These are phyloP conservation scores for Notospermus geniculatus DNA, from an alignment of 1,140 invertebrate genomes.

Conservation along the genomic window DNA sequence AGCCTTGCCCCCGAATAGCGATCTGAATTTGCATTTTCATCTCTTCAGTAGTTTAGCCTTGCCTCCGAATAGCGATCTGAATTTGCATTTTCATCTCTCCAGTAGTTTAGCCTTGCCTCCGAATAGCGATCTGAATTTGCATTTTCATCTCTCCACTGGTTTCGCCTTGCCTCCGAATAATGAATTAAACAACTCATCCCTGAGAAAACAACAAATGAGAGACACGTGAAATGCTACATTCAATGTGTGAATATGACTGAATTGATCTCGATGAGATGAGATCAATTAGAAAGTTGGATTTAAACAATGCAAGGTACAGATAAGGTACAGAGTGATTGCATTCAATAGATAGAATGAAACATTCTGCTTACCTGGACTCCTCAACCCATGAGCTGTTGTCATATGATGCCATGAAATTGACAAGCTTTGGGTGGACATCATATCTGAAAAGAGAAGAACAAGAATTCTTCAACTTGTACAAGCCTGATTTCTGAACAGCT, in stretches of 20 bases:
- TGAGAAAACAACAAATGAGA: slow-evolving; percentile 27
- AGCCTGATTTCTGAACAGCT: not conserved
- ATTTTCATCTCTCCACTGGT: no score
- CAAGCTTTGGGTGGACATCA: slow-evolving; percentile 83
- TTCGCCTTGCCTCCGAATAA: slow-evolving; percentile 65
- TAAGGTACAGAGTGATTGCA: slow-evolving; percentile 1
- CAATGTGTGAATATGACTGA: not conserved
- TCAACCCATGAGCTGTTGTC: slow-evolving; percentile 71
- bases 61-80: no score
- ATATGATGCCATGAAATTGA: slow-evolving; percentile 90
- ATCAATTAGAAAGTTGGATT: not conserved
- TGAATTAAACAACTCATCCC: slow-evolving; percentile 77
- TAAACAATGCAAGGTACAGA: not conserved
- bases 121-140: no score
- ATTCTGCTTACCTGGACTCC: slow-evolving; percentile 60
- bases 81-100: no score
- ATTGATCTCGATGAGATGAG: not conserved
- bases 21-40: no score
- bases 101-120: no score
- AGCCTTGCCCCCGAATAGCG: no score
- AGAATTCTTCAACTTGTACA: no score
- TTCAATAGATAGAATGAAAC: not conserved
- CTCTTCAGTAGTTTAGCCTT: no score
- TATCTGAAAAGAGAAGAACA: slow-evolving; percentile 63
- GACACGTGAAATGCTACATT: not conserved